phyloP scores from a whole-genome alignment of 2,113 vertebrate species.

The Rana temporaria region DNA sequence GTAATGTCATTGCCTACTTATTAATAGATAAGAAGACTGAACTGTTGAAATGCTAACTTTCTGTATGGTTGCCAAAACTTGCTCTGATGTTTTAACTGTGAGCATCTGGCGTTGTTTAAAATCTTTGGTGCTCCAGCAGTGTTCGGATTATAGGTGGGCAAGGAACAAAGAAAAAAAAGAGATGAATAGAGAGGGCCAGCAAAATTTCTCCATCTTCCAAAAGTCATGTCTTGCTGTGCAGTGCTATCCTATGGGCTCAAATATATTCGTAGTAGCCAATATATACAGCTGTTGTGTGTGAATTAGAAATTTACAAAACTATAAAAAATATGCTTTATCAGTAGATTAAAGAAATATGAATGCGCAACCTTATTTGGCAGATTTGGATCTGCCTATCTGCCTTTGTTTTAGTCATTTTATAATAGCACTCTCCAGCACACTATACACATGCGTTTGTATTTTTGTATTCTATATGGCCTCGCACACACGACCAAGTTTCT shows the following conservation, averaged over 20 bases:
- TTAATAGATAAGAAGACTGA: conserved; percentile 16
- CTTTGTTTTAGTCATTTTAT: too few species aligned
- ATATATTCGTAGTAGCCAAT: conserved; percentile 23
- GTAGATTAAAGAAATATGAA: too few species aligned
- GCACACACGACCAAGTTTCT: too few species aligned
- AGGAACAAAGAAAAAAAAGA: conserved; percentile 15
- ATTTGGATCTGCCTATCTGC: too few species aligned
- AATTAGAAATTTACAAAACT: neutral
- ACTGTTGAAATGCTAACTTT: conserved; percentile 30
- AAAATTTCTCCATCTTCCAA: conserved; percentile 35
- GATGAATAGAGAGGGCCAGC: neutral
- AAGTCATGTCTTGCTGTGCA: conserved; percentile 25
- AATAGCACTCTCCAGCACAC: too few species aligned
- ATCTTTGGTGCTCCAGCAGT: conserved; percentile 38
- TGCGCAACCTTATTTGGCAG: too few species aligned
- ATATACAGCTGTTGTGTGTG: conserved; percentile 39
- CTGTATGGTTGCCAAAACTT: conserved; percentile 4
- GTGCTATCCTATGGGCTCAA: conserved; percentile 7
- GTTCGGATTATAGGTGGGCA: conserved; percentile 39
- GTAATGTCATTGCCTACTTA: conserved; percentile 27
- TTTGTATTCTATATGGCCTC: too few species aligned
- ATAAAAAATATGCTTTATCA: too few species aligned
- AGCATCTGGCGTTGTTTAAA: conserved; percentile 50
- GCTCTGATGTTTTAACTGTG: neutral
- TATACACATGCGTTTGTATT: too few species aligned